Evolutionary conservation across 2,888 invertebrate genomes (phyloP), one percentile per base, ranked within the genome.

Genomic region (Cantharis lateralis): DNA sequence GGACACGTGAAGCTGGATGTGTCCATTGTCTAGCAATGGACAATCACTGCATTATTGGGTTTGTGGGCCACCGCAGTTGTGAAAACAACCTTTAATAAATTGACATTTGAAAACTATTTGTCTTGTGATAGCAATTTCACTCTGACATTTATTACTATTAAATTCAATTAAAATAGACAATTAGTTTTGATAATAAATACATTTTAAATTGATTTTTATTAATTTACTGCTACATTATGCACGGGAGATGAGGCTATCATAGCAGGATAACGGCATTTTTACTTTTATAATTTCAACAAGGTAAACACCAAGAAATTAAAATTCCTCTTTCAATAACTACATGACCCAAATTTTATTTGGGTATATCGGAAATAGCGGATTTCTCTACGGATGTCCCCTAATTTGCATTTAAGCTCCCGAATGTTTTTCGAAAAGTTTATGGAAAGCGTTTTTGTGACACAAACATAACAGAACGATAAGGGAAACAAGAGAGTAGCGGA

Each of bases 41-140:
- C 79, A 80, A 78, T 79, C 70, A 68, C 24, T 13, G 68, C 62
- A 70, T 73, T 76, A 80, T 79, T 76, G 74, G 72, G 72, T 70
- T 48, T 77, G 72, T 78, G 76, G 79, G 70, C 78, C 76, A 79
- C 76, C 75, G 24, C 79, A 78, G 74, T 76, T 76, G 73, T 76
- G 78, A 77, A 78, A 78, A 74, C 75, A 74, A 72, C 78, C 79
- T 78, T 32, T 28, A 64, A 26, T 73, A 70, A 72, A 73, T 62
- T 75, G 77, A 71, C 76, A 69, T 77, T 77, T 76, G 76, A 72
- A 78, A 75, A 74, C 77, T 76, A 78, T 79, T 78, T 70, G 70
- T 77, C 74, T 77, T 77, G 71, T 15, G 68, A 71, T 16, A n/a
- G 73, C 77, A 77, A 77, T 74, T 71, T n/a, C 7, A 62, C 24